Percentiles rank a stretch among this genome's conserved stretches.
Evolutionary conservation across 2,888 invertebrate species (phyloP).

Genomic region (Leptinotarsa tumamoca): DNA sequence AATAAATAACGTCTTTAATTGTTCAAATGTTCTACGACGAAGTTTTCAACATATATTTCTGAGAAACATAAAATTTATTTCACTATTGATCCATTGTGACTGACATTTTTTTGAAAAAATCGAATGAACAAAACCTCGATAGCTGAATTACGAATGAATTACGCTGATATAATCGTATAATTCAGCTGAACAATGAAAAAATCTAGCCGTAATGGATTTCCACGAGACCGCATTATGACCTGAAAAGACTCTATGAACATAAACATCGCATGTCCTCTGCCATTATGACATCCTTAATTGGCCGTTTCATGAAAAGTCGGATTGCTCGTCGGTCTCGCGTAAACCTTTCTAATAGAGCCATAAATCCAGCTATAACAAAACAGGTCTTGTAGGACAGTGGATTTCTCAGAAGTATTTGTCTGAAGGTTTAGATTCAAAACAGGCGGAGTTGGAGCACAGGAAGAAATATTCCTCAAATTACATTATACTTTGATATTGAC

Average conservation of each 20-base stretch:
- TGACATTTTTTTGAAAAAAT: neutral
- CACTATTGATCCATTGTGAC: too few species aligned
- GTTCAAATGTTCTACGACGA: too few species aligned
- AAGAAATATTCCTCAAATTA: too few species aligned
- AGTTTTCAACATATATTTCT: too few species aligned
- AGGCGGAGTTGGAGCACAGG: neutral
- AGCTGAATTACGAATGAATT: neutral
- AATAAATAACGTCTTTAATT: too few species aligned
- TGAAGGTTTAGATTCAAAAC: conserved; percentile 4
- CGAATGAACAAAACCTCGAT: neutral
- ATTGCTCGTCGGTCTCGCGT: conserved; percentile 46
- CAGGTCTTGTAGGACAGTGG: conserved; percentile 37
- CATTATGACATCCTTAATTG: conserved; percentile 50
- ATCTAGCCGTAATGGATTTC: neutral
- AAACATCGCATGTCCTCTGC: conserved; percentile 28
- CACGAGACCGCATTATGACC: conserved; percentile 8
- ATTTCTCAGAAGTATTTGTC: conserved; percentile 36
- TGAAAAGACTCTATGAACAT: conserved; percentile 9
- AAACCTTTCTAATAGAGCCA: conserved; percentile 51
- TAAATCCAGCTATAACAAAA: conserved; percentile 51
- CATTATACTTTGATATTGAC: too few species aligned
- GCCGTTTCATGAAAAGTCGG: conserved; percentile 51
- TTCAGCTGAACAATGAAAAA: neutral
- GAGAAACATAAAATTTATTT: too few species aligned
- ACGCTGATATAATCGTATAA: neutral